Evolutionary conservation across 2,797 vertebrate genomes (phyloP), one percentile per base, ranked within the genome.

Genomic region (Aplochiton taeniatus): DNA sequence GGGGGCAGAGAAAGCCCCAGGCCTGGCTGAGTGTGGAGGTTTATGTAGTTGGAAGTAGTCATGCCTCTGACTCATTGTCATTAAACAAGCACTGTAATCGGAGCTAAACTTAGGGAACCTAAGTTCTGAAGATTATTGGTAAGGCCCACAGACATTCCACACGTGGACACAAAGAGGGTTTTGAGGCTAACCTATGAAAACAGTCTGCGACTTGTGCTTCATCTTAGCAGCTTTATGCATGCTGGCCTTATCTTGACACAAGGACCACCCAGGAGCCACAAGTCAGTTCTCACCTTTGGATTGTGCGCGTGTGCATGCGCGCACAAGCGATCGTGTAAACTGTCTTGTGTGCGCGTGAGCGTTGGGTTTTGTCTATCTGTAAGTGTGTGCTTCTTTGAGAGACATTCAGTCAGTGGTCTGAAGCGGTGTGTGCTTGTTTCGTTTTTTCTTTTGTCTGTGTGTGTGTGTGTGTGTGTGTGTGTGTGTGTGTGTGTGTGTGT

Each of bases 201-300:
- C 69, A 70, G 80, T 71, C 70, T 69, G 65, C 64, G 83, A 80
- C 69, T 74, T 74, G 77, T 73, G 72, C 61, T 70, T 76, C 71
- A n/a, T 50, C 51, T 68, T 76, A 66, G 64, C 68, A 70, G 73
- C 83, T 81, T 75, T 68, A 80, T 73, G 78, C 73, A 65, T 55
- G 65, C 77, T 68, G 58, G 61, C 61, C 85, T 84, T 85, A 83
- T 88, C 87, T 88, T 77, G 73, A 66, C 77, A 73, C 70, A 58
- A 69, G 81, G 88, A 91, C 89, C 88, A 90, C 88, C 89, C 88
- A 90, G 74, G 80, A 86, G 80, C 75, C 73, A 79, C 83, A 79
- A 75, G 76, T 85, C 83, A 75, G 63, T 76, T 83, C 84, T 83
- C 84, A 89, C 89, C 85, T 90, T 78, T 45, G 50, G 53, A 41